Evolutionary conservation across 2,113 vertebrate genomes (phyloP), one percentile per base, ranked within the genome.

Genomic region (Acinonyx jubatus): DNA sequence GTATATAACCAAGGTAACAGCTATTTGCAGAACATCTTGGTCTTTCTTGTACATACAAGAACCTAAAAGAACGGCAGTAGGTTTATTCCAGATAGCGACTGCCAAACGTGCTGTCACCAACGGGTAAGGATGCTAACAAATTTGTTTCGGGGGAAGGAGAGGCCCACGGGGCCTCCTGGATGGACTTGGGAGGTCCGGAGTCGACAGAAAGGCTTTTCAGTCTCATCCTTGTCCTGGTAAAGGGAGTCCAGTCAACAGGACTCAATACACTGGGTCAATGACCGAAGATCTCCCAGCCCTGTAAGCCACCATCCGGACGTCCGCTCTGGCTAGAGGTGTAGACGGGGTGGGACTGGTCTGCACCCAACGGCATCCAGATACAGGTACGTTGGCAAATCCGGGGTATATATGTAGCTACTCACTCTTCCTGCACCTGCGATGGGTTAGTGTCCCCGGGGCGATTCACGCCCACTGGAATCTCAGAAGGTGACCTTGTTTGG

Each of bases 381-480:
- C 52, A 8, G 5, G 68, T 41, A 0, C 38, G 66, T 0, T 0
- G 38, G n/a, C 55, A 65, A 1, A 27, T 50, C 27, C 4, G 0
- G 0, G 79, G 29, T 19, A 0, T 0, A 1, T 9, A 14, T 2
- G 38, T 3, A 14, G 11, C 7, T 11, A 1, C 21, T 21, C 45
- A 7, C 33, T 0, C 33, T 29, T 57, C 25, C 36, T 50, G 15
- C 10, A 2, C 25, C 84, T 25, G 4, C 3, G 27, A 3, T 23
- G 74, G 41, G 38, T 15, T 12, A 31, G 69, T 27, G 13, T 9
- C 3, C 41, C 33, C 41, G 1, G 1, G 1, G 7, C 4, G 15
- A 15, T 19, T 41, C 78, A 69, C 0, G 0, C 19, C 84, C 89
- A 45, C 41, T 33, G 11, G 52, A 79, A 63, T 80, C 12, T 38